phyloP scores from a whole-genome alignment of 2,113 vertebrate genomes.

The Oncorhynchus tshawytscha region DNA sequence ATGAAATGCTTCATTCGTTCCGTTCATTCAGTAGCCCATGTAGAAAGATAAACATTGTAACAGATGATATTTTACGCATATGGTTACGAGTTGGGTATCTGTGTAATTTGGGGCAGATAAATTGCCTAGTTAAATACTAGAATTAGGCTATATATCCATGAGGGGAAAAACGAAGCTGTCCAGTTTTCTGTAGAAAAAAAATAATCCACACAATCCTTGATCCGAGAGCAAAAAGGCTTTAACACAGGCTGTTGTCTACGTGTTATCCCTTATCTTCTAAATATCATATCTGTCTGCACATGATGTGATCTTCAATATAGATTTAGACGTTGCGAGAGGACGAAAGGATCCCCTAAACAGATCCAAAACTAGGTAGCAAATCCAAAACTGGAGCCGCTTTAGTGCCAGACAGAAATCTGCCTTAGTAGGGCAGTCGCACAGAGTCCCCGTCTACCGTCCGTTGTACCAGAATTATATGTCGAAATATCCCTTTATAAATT shows the following conservation, averaged over 20 bases:
- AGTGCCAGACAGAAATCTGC: constrained; percentile 24
- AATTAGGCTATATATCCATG: constrained; percentile 64
- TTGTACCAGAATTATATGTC: constrained; percentile 38
- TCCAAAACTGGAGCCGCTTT: constrained; percentile 40
- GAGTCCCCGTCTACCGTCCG: constrained; percentile 50
- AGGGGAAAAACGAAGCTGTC: constrained; percentile 57
- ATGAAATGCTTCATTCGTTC: background rate
- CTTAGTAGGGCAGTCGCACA: constrained; percentile 43
- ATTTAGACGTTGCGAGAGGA: constrained; percentile 14
- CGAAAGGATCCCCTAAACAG: constrained; percentile 29
- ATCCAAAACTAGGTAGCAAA: constrained; percentile 44
- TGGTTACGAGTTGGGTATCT: background rate
- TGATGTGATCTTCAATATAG: constrained; percentile 41
- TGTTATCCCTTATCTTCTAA: constrained; percentile 46
- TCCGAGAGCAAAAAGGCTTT: constrained; percentile 53
- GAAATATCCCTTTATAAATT: constrained; percentile 43
- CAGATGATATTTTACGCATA: constrained; percentile 15
- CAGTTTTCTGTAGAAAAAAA: constrained; percentile 49
- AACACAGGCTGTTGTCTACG: constrained; percentile 27
- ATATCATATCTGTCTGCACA: constrained; percentile 47
- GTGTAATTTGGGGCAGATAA: constrained; percentile 1
- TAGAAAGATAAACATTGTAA: constrained; percentile 9
- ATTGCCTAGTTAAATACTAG: constrained; percentile 25
- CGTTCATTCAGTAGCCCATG: background rate
- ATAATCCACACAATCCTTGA: constrained; percentile 76